These are phyloP conservation scores for Natator depressus DNA, from an alignment of 2,113 vertebrate species.

Conservation along the genomic window DNA sequence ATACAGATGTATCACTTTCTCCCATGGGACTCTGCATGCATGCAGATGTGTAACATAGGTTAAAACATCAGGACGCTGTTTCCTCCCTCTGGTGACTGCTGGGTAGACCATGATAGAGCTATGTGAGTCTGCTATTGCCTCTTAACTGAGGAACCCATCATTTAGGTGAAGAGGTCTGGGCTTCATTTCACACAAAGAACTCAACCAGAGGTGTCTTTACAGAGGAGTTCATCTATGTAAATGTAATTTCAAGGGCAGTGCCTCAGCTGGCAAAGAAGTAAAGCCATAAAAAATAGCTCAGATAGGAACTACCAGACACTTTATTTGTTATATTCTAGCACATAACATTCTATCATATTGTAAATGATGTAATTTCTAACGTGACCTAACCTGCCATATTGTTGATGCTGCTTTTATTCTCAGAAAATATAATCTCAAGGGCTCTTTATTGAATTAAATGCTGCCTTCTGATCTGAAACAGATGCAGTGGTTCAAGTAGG, in stretches of 20 bases:
- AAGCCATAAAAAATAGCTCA: not conserved
- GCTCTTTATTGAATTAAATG: slow-evolving; percentile 7
- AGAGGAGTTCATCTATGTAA: not conserved
- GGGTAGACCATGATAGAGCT: not conserved
- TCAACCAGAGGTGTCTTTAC: not conserved
- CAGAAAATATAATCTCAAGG: not conserved
- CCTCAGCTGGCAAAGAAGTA: not conserved
- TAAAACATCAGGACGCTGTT: not conserved
- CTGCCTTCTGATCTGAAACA: not conserved
- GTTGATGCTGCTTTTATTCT: not conserved
- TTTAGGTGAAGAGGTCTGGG: not conserved
- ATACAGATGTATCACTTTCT: no score
- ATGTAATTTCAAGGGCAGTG: not conserved
- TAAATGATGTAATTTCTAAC: slow-evolving; percentile 27
- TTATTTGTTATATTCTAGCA: not conserved
- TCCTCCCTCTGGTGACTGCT: not conserved
- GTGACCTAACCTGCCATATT: not conserved
- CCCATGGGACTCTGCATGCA: no score
- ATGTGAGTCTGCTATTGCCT: not conserved
- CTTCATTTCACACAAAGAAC: not conserved
- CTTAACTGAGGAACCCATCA: no score
- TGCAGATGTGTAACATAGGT: not conserved
- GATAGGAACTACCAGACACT: not conserved
- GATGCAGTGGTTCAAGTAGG: not conserved
- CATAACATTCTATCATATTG: not conserved